A percentile compares a stretch with the other conserved stretches of the same genome.
Conservation (phyloP, 2,113 vertebrate species). For the Ammospiza caudacuta region DNA sequence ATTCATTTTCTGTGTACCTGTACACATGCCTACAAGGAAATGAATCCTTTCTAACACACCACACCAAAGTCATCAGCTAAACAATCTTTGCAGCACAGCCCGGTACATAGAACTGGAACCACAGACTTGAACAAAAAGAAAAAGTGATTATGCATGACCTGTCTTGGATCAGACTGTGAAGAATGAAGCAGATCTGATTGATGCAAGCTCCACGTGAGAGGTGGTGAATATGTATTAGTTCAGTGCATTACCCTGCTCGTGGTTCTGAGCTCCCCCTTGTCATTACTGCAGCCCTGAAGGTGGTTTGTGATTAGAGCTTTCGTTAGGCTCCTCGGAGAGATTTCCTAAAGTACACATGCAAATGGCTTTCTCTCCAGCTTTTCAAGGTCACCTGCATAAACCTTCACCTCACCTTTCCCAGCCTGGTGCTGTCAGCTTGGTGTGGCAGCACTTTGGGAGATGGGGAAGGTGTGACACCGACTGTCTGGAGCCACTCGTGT, state of each 20-base stretch:
- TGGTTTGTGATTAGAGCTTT: neutral
- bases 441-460: neutral
- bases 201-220: neutral
- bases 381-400: neutral
- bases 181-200: neutral
- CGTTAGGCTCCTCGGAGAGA: neutral
- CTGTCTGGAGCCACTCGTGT: accelerated
- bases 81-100: neutral
- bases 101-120: neutral
- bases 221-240: conserved; percentile 12
- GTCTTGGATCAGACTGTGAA: neutral
- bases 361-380: neutral
- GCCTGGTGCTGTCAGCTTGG: neutral
- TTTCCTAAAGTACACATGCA: neutral
- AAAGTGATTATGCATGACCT: neutral
- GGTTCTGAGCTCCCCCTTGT: conserved; percentile 23
- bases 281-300: neutral
- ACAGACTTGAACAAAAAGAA: neutral
- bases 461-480: accelerated
- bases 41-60: neutral
- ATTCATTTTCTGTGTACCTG: neutral
- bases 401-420: neutral
- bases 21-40: neutral
- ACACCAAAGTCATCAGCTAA: conserved; percentile 2
- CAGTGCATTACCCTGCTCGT: neutral